Base-by-base conservation (phyloP, 92 coral and sea anemone species). In the Palythoa grandis region DNA sequence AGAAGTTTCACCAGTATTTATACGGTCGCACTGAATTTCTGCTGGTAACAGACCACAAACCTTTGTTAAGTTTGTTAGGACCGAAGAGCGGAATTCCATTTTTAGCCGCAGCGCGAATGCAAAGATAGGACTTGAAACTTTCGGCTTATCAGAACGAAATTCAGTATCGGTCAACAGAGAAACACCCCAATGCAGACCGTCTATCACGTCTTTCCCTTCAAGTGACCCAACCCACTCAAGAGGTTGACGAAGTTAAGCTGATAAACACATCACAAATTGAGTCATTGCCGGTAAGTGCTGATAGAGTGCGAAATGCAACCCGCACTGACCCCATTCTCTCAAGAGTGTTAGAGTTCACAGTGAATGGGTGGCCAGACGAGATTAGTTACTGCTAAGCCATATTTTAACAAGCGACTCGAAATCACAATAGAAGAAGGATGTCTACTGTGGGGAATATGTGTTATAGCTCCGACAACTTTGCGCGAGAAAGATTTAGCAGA, bases 211-310 rank as follows among this genome's bases (percentile, higher is more conserved):
- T 29, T 29, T 1, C 35, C 35, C 35, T 29, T 29, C 35, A 29
- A 29, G 35, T 29, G 35, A 52, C 57, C 57, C 3, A 52, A 52
- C 57, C 57, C 57, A 52, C 57, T 52, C 69, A 19, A 5, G 69
- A 61, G 69, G 69, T 61, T 61, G 69, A 61, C 24, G 69, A 61
- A 61, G 69, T 61, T 11, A 61, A 19, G 69, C 69, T 61, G 10
- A 61, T 61, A 61, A 61, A 61, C 69, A 61, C 69, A 6, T 61
- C 69, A 61, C 69, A 61, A 12, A 61, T 61, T 1, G 3, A 61
- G 17, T 1, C 1, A 19, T 61, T 61, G 24, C 69, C 69, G 69
- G 69, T 61, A 29, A 29, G 35, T 29, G 35, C 35, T 29, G 35
- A 29, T 1, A 29, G n/a, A 29, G 35, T 29, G 35, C 35, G 35